phyloP scores from a whole-genome alignment of 2,797 vertebrate genomes.

The Tokudaia tokunoshimensis region DNA sequence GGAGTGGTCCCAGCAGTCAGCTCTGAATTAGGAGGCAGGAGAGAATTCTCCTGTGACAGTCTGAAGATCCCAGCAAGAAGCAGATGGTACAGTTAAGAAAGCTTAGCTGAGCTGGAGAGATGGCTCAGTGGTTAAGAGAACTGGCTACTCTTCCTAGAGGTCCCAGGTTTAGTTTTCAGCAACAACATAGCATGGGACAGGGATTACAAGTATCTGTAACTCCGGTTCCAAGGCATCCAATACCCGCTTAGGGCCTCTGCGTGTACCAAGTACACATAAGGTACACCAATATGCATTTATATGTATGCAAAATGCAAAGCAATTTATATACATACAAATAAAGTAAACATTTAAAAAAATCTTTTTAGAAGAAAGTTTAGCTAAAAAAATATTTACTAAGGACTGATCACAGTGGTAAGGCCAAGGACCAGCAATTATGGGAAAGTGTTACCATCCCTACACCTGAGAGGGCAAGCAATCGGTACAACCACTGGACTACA shows the following conservation, averaged over 20 bases:
- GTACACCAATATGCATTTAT: neutral
- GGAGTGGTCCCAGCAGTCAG: neutral
- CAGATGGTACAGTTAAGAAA: neutral
- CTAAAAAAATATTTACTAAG: slow-evolving; percentile 33
- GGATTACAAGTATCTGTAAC: neutral
- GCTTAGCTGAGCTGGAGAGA: neutral
- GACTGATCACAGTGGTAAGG: neutral
- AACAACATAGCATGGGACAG: neutral
- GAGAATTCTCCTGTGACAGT: neutral
- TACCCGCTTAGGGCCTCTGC: neutral
- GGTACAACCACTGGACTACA: neutral
- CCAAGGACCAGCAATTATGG: neutral
- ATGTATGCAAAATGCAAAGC: neutral
- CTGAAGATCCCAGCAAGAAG: slow-evolving; percentile 40
- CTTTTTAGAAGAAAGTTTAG: neutral
- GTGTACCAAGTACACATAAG: neutral
- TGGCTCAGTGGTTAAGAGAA: neutral
- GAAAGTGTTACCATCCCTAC: neutral
- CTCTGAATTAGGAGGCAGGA: neutral
- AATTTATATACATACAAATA: neutral
- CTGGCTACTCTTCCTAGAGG: neutral
- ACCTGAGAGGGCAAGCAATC: neutral
- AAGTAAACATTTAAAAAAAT: neutral
- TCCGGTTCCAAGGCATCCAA: neutral
- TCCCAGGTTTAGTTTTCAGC: neutral